Evolutionary conservation across 2,113 vertebrate genomes (phyloP), one percentile per base, ranked within the genome.

Genomic region (Crotalus tigris): DNA sequence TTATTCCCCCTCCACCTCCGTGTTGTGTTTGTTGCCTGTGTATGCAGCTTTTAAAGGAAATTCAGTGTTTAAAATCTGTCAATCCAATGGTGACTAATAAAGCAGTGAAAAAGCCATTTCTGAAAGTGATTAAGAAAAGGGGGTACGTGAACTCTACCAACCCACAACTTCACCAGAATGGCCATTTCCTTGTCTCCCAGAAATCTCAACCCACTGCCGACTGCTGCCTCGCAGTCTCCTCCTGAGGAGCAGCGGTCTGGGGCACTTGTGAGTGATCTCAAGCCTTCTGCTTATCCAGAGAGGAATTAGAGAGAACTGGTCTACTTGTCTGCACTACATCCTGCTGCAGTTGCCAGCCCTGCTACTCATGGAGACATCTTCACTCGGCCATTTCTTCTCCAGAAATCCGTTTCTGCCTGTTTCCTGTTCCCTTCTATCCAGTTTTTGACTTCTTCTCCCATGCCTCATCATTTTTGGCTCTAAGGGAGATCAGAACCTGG

Each of bases 1-100:
- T n/a, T 29, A 69, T 15, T 1, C 29, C 4, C 17, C 4, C 26
- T 12, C 11, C 7, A 1, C 49, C 49, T 51, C 59, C 3, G 0
- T 64, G 59, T n/a, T 13, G 29, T n/a, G 21, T 23, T 19, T 58
- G 26, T 69, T 69, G 26, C n/a, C 61, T 69, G 61, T 29, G 26
- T 0, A n/a, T n/a, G 26, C 13, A 8, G 15, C 19, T 3, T 33
- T 81, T 81, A 81, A 81, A 75, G 33, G 17, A 81, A 19, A 39
- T 39, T 81, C 33, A 21, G 69, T 81, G 33, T 39, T 75, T 39
- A 33, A 81, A 81, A 39, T 7, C 13, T 33, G 64, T 75, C 13
- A 15, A 17, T 75, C 64, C 33, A 81, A 81, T 19, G 69, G 69
- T 81, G n/a, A 2, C 69, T 39, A 33, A 81, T 39, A 19, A 81